A percentile compares a stretch with the other conserved stretches of the same genome.
Conservation (phyloP, 2,113 vertebrate species). For the Hippopotamus amphibius region DNA sequence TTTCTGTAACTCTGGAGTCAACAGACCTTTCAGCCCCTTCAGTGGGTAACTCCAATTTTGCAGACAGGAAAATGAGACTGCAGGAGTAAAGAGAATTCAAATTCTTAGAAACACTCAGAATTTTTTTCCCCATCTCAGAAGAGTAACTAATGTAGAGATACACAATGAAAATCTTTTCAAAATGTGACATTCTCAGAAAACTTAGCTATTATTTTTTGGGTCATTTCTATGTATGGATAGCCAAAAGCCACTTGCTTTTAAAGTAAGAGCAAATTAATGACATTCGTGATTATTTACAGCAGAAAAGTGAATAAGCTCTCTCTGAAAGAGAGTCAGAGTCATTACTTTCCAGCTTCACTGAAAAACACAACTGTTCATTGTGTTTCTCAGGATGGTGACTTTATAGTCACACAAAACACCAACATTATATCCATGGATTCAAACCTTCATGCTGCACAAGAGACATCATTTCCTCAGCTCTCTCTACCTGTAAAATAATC, state of each 20-base stretch:
- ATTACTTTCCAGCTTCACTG: constrained; percentile 15
- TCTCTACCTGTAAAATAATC: background rate
- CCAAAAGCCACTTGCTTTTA: constrained; percentile 52
- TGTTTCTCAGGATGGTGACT: constrained; percentile 39
- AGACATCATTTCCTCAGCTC: background rate
- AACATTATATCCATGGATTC: background rate
- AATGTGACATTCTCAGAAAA: constrained; percentile 73
- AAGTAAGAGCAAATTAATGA: constrained; percentile 69
- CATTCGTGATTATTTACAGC: constrained; percentile 43
- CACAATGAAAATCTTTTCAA: constrained; percentile 57
- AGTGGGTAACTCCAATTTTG: constrained; percentile 18
- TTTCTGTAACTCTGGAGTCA: background rate
- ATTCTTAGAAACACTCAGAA: constrained; percentile 69
- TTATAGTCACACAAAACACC: background rate
- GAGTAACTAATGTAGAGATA: constrained; percentile 25
- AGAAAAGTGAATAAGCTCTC: constrained; percentile 59
- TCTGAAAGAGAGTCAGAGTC: constrained; percentile 53
- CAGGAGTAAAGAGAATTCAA: constrained; percentile 12
- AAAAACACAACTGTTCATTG: background rate
- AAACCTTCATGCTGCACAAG: background rate
- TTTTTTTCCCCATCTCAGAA: background rate
- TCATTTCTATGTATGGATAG: background rate
- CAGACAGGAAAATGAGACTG: background rate
- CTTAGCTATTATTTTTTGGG: background rate
- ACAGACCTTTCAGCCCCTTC: background rate